Base-by-base conservation (phyloP, 2,113 vertebrate species). In the Caranx melampygus region DNA sequence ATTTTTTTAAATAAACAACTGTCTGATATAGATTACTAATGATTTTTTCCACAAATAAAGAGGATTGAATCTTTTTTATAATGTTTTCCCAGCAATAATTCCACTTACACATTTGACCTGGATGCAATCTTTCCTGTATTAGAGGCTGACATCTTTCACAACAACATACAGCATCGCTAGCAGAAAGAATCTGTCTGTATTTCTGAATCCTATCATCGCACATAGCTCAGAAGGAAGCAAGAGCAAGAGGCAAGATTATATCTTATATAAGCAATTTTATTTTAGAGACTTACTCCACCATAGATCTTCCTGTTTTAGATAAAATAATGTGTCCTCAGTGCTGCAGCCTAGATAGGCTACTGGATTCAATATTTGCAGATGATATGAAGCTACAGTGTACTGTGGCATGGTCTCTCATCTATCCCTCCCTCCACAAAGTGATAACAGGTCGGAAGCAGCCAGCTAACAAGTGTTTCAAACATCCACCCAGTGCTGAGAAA, bases 381-480 rank as follows among this genome's bases (percentile, higher is more conserved):
- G 18, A 67, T 35, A 58, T 37, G 57, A 76, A 35, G 20, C 31
- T 66, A 42, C 44, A 64, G 7, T 20, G 58, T 64, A 51, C 33
- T 37, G 42, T 51, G 33, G 71, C 78, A 57, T 60, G 70, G 58
- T 47, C 75, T 75, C 59, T 52, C 65, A 18, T 64, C 20, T 34
- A 54, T 63, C 14, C 20, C 18, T 49, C 15, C 55, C 67, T 69
- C 75, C 69, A 42, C 58, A 49, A 74, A 81, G 78, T 69, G 68
- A 87, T 86, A 83, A 89, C 80, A 88, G 80, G 88, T 88, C 64
- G 83, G 72, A 86, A 80, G 71, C 55, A 75, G 79, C 55, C 68
- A 69, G 73, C 58, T 82, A 90, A 90, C 90, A 86, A 91, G 87
- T 87, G 86, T 90, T 87, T 84, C 69, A 69, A 82, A 81, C 76